Base-by-base conservation (phyloP, 2,888 invertebrate genomes). In the Automeris io region DNA sequence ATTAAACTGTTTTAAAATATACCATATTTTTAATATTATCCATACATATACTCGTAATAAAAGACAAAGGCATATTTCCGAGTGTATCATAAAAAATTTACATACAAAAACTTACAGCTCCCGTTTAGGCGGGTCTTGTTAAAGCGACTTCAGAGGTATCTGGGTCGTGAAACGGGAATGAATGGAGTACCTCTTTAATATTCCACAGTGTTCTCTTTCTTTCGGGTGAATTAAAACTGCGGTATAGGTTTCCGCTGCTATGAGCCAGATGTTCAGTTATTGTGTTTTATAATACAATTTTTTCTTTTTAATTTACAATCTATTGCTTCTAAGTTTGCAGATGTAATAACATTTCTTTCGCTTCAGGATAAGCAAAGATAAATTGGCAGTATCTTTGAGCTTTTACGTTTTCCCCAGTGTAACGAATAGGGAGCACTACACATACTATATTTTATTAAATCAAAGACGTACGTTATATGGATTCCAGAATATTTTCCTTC, bases 161-260 rank as follows among this genome's bases (percentile, higher is more conserved):
- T 70, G 47, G 70, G 70, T 66, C 70, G 57, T 41, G 39, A 39
- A 54, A 49, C 54, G 46, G 48, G 53, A 57, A 66, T 69, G 66
- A 64, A 69, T 67, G 55, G 57, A 56, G 45, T 53, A 49, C 52
- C 61, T 55, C 55, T 62, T 71, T 68, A 70, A 63, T 71, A 70
- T 70, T 68, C 61, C 55, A 29, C 29, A 61, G 55, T 55, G 58
- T 61, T 59, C 54, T 47, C 51, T 51, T 48, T 50, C 41, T 46
- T 44, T 37, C 49, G 57, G 56, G 61, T 67, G 64, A 70, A 74
- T 71, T 72, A 70, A 70, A 70, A 58, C 56, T 47, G 41, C 41
- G 54, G 50, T 54, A 58, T 55, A 59, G 63, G 62, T 61, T 47
- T 47, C 43, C 45, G 31, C 54, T 48, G 43, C 45, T 43, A 50